Evolutionary conservation across 2,113 vertebrate genomes (phyloP).

Genomic region (Brachyistius frenatus): DNA sequence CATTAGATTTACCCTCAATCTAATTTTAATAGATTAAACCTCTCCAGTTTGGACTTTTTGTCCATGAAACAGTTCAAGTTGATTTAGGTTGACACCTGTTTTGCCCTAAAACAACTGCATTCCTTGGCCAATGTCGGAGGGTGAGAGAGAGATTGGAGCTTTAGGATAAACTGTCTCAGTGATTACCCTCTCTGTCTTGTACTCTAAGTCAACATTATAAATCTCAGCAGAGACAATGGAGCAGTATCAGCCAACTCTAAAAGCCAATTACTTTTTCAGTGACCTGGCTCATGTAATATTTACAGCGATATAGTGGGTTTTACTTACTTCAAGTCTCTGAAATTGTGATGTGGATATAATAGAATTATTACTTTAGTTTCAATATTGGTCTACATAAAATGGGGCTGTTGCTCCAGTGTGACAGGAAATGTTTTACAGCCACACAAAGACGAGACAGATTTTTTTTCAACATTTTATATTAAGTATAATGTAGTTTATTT

Average conservation of each 20-base stretch:
- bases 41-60: constrained; percentile 38
- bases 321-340: constrained; percentile 55
- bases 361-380: constrained; percentile 50
- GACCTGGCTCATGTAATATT: constrained; percentile 79
- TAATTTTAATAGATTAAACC: constrained; percentile 70
- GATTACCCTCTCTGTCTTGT: constrained; percentile 75
- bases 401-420: constrained; percentile 1
- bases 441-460: constrained; percentile 7
- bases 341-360: constrained; percentile 56
- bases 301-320: constrained; percentile 55
- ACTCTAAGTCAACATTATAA: constrained; percentile 80
- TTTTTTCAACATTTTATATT: neutral
- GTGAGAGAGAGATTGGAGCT: constrained; percentile 69
- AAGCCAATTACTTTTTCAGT: constrained; percentile 79
- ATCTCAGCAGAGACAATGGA: constrained; percentile 67
- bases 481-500: neutral
- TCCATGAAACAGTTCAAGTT: constrained; percentile 52
- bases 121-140: constrained; percentile 42
- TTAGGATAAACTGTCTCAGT: constrained; percentile 69
- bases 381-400: constrained; percentile 6
- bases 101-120: constrained; percentile 67
- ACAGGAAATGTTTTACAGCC: constrained; percentile 3
- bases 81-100: constrained; percentile 73
- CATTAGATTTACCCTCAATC: constrained; percentile 63
- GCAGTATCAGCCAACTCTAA: constrained; percentile 71